Conservation (phyloP, 2,888 invertebrate genomes). For the Ectropis crepuscularia region DNA sequence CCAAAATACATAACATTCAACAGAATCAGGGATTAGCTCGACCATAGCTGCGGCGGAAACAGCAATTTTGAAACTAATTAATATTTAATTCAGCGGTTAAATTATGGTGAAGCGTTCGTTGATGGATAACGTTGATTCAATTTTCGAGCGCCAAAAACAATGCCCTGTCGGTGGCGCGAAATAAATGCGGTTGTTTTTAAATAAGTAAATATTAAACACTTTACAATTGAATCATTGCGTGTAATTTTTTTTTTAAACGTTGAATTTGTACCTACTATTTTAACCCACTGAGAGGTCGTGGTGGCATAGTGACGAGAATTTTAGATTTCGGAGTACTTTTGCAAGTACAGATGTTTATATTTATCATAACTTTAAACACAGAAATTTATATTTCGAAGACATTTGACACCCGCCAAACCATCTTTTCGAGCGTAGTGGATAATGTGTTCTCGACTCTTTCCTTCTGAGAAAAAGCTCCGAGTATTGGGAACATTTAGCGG, state of each 20-base stretch:
- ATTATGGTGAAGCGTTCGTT: conserved; percentile 19
- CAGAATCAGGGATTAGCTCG: conserved; percentile 21
- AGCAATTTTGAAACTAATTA: conserved; percentile 31
- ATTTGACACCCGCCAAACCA: too few species aligned
- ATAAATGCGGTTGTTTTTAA: not conserved
- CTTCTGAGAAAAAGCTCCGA: too few species aligned
- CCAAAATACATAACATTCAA: conserved; percentile 2
- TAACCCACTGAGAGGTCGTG: too few species aligned
- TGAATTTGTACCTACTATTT: too few species aligned
- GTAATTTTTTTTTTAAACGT: not conserved
- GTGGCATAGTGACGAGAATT: too few species aligned
- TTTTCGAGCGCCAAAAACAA: conserved; percentile 12
- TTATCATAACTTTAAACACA: too few species aligned
- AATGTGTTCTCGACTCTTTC: too few species aligned
- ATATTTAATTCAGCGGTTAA: conserved; percentile 29
- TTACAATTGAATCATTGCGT: not conserved
- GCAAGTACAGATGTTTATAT: too few species aligned
- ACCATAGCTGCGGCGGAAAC: conserved; percentile 29
- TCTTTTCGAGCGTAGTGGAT: too few species aligned
- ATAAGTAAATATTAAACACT: not conserved
- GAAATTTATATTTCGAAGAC: too few species aligned
- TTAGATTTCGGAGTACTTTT: too few species aligned
- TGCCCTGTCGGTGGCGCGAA: not conserved
- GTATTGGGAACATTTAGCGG: too few species aligned
- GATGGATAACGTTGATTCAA: conserved; percentile 26